Conservation (phyloP, 2,797 vertebrate species). For the Stomatorhinus walkeri region DNA sequence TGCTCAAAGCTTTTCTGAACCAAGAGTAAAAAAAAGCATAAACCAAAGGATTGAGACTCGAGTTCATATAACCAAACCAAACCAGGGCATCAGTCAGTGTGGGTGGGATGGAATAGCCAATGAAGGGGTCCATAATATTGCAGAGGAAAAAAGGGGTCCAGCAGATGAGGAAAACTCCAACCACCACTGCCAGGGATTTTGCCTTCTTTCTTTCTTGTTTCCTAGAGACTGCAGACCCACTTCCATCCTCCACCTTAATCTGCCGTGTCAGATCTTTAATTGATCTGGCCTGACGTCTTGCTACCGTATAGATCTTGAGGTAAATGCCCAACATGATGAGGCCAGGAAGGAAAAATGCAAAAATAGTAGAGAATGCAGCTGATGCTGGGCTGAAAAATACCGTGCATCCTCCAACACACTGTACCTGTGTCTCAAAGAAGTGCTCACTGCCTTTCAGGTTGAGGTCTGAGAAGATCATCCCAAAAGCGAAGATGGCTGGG, state of each 20-base stretch:
- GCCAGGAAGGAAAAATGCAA: slow-evolving; percentile 64
- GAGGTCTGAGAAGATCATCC: no score
- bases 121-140: no score
- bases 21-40: slow-evolving; percentile 50
- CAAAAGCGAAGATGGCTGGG: slow-evolving; percentile 43
- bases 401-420: slow-evolving; percentile 57
- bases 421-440: slow-evolving; percentile 55
- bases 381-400: slow-evolving; percentile 61
- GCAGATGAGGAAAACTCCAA: no score
- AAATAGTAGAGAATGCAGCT: slow-evolving; percentile 45
- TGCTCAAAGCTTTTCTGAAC: slow-evolving; percentile 45
- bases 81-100: slow-evolving; percentile 17
- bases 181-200: no score
- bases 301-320: slow-evolving; percentile 69
- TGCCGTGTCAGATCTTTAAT: slow-evolving; percentile 43
- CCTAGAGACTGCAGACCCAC: no score
- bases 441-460: slow-evolving; percentile 22
- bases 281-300: slow-evolving; percentile 61
- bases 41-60: slow-evolving; percentile 45
- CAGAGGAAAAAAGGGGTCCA: no score
- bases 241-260: no score
- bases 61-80: slow-evolving; percentile 49
- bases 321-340: slow-evolving; percentile 71
- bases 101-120: no score
- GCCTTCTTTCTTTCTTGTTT: no score